Evolutionary conservation across 2,888 invertebrate species (phyloP), one percentile per base, ranked within the genome.

Genomic region (Nemotelus nigrinus): DNA sequence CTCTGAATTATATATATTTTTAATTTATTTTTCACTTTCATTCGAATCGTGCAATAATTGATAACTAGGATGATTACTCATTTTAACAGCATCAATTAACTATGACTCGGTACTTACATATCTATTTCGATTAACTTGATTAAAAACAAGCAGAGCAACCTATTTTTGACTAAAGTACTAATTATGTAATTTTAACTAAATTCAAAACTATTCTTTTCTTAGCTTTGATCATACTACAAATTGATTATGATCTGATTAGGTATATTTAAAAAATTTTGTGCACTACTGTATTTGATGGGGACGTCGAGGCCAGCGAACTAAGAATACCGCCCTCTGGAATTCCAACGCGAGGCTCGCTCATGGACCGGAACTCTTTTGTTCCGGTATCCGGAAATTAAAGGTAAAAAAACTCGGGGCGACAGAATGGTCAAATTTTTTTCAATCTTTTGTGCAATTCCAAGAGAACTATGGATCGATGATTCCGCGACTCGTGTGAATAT

Each of bases 291-390:
- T 41, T 6, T 0, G 68, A 2, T 10, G 7, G 41, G 39, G 39
- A 6, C 57, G n/a, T 43, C 48, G 68, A 58, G 68, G 57, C 68
- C 58, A 77, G 48, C 57, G 55, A 65, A 65, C 76, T 47, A 8
- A 57, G 57, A 10, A 57, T 58, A 60, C 67, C 65, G 57, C 67
- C 76, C 48, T 68, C 67, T 47, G 44, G 58, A 47, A 75, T 60
- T 53, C 67, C 67, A 68, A n/a, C 58, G 53, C 55, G 76, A 57
- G 63, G 76, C 45, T 63, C 41, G 57, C 44, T 76, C 67, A 10
- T 65, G 67, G 82, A 82, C 82, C 83, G 83, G 82, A 83, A 83
- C 83, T 82, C 81, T 81, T 82, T 83, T 82, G 82, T 83, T 82
- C 80, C 76, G 80, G 80, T 81, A 82, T 82, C 82, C 82, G 80